These are phyloP conservation scores for Riptortus pedestris DNA, from an alignment of 1,140 invertebrate species.

Conservation along the genomic window DNA sequence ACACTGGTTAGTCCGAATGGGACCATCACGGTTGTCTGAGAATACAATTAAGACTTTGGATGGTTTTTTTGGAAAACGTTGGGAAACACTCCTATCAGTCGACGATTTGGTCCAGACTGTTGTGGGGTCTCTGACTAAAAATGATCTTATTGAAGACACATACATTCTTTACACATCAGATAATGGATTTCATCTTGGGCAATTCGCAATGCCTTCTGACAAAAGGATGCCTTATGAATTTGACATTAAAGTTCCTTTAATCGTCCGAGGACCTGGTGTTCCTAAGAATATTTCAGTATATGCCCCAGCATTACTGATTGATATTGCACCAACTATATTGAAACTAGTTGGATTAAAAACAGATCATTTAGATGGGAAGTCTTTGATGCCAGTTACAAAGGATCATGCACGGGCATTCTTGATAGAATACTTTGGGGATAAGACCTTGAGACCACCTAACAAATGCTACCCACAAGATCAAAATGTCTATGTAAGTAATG, in stretches of 20 bases:
- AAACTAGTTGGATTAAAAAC: neutral
- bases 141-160: conserved; percentile 54
- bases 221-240: conserved; percentile 83
- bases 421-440: neutral
- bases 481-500: conserved; percentile 42
- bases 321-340: conserved; percentile 66
- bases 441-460: conserved; percentile 47
- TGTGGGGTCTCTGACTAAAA: conserved; percentile 44
- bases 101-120: conserved; percentile 69
- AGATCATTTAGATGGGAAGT: neutral
- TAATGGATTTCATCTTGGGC: conserved; percentile 81
- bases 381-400: neutral
- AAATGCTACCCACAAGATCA: conserved; percentile 38
- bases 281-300: conserved; percentile 38
- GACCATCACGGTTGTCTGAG: conserved; percentile 48
- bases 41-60: conserved; percentile 50
- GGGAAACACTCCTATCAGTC: conserved; percentile 71
- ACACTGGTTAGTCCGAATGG: conserved; percentile 36
- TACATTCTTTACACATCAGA: conserved; percentile 77
- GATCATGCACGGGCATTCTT: neutral
- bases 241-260: conserved; percentile 69
- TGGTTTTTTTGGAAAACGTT: conserved; percentile 53
- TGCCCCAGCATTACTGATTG: conserved; percentile 59
- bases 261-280: conserved; percentile 65
- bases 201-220: conserved; percentile 75